These are phyloP conservation scores for Erebia palarica DNA, from an alignment of 2,888 invertebrate species.

Conservation along the genomic window DNA sequence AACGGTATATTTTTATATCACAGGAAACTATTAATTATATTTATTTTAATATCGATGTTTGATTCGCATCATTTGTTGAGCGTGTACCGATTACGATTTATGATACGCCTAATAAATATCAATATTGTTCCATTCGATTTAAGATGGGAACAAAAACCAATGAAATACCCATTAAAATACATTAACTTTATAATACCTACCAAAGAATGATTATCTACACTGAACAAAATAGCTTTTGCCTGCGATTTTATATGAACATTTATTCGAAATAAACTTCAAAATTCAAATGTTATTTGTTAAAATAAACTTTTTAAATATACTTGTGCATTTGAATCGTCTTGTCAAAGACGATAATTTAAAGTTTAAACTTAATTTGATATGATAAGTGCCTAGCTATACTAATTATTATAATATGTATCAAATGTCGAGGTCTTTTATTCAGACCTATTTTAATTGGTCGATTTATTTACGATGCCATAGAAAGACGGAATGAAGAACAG, in stretches of 20 bases:
- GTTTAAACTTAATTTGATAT: too few species aligned
- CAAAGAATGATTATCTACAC: not conserved
- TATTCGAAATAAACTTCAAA: not conserved
- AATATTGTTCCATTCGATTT: slow-evolving; percentile 2
- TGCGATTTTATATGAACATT: not conserved
- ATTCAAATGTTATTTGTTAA: too few species aligned
- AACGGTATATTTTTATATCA: not conserved
- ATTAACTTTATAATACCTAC: not conserved
- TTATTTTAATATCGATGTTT: slow-evolving; percentile 5
- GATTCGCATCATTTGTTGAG: not conserved
- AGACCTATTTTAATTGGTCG: too few species aligned
- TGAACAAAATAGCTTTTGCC: not conserved
- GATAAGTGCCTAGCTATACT: too few species aligned
- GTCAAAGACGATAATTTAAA: too few species aligned
- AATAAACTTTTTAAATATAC: too few species aligned
- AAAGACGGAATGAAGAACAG: too few species aligned
- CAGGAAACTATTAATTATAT: not conserved
- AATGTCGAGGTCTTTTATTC: too few species aligned
- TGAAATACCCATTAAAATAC: not conserved
- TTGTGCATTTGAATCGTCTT: too few species aligned
- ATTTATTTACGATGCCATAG: too few species aligned
- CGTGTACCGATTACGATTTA: slow-evolving; percentile 6
- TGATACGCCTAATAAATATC: slow-evolving; percentile 9
- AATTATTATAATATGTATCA: too few species aligned
- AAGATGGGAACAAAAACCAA: slow-evolving; percentile 1